These are phyloP conservation scores for Ctenodactylus gundi DNA, from an alignment of 2,113 vertebrate genomes.

Conservation along the genomic window DNA sequence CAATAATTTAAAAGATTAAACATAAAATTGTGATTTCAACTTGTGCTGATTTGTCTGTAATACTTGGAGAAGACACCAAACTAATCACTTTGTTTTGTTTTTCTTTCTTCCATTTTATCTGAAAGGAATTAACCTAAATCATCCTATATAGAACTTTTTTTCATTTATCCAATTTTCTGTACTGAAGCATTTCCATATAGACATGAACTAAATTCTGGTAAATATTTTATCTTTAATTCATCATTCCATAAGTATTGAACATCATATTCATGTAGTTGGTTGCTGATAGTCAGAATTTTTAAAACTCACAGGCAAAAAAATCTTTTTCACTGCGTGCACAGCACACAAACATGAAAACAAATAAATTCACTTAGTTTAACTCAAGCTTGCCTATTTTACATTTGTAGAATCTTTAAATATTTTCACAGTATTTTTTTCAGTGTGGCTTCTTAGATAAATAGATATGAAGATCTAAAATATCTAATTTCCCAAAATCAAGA, in stretches of 20 bases:
- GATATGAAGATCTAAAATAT: background rate
- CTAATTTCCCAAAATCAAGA: background rate
- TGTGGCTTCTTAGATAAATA: background rate
- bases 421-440: background rate
- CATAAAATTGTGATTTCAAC: background rate
- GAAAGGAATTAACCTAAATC: background rate
- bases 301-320: background rate
- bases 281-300: too few relatives aligned
- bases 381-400: background rate
- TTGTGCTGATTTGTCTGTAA: background rate
- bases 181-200: background rate
- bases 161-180: background rate
- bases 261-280: background rate
- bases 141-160: background rate
- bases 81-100: background rate
- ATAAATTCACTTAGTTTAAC: background rate
- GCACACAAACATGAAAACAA: background rate
- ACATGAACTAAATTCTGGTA: background rate
- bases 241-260: background rate
- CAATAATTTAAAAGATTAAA: background rate
- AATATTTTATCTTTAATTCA: background rate
- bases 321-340: background rate
- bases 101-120: background rate
- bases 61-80: background rate
- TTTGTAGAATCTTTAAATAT: background rate